Conservation (phyloP, 2,888 invertebrate genomes). For the Chrysina gloriosa region DNA sequence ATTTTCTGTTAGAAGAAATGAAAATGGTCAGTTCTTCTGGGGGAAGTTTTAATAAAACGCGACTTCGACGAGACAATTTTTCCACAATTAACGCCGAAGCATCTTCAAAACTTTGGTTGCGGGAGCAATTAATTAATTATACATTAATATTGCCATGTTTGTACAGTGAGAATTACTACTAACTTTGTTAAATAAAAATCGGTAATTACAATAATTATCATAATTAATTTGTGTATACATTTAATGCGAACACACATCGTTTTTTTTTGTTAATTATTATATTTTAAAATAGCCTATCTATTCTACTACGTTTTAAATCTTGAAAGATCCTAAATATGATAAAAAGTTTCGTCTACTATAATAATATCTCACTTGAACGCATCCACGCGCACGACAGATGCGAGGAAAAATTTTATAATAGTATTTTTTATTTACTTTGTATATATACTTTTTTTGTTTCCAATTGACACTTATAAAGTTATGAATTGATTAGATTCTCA, state of each 20-base stretch:
- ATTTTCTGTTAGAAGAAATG: too few relatives aligned
- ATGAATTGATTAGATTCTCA: constrained; percentile 49
- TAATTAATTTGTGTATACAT: constrained; percentile 44
- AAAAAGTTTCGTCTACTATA: constrained; percentile 63
- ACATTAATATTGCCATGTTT: constrained; percentile 67
- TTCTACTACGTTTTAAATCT: constrained; percentile 55
- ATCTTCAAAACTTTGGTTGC: constrained; percentile 56
- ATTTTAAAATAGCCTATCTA: constrained; percentile 43
- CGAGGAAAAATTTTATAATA: constrained; percentile 53
- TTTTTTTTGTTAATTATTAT: constrained; percentile 41
- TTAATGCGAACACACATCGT: constrained; percentile 47
- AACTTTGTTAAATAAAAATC: constrained; percentile 54
- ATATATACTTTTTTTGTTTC: constrained; percentile 46
- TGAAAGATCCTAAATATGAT: constrained; percentile 57
- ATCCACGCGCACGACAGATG: constrained; percentile 63
- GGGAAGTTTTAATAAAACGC: too few relatives aligned
- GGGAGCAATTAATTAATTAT: constrained; percentile 55
- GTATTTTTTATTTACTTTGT: constrained; percentile 36
- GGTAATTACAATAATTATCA: constrained; percentile 47
- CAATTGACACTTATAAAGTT: constrained; percentile 58
- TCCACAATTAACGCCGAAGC: not conserved
- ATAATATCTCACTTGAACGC: constrained; percentile 71
- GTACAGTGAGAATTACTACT: constrained; percentile 61
- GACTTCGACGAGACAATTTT: too few relatives aligned
- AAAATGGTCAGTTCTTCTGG: too few relatives aligned